Evolutionary conservation across 2,888 invertebrate species (phyloP), one percentile per base, ranked within the genome.

Genomic region (Brachylomia viminalis): DNA sequence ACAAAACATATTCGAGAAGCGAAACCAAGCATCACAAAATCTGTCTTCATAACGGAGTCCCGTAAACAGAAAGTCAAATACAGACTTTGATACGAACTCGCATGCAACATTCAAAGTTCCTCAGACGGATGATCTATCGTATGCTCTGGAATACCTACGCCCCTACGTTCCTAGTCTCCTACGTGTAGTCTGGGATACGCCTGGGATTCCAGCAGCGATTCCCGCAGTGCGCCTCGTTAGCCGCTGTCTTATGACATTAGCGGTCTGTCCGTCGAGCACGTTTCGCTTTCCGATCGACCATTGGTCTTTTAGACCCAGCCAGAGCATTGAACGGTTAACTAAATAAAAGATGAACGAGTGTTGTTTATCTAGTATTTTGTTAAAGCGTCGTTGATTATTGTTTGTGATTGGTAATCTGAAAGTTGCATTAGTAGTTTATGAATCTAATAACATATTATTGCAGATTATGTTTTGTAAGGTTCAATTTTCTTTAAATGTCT

Each of bases 241-340:
- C 84, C 87, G 82, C 91, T 91, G 94, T 92, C 94, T 94, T 94
- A 94, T 93, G 92, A 93, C 93, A 93, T 95, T 93, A 94, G 93
- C 90, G 93, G 91, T 91, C 90, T 89, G 90, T 85, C 82, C 77
- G 79, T 70, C 85, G 79, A 47, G 82, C 87, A 87, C 87, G 87
- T 87, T 81, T 81, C 85, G 71, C 73, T 77, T 86, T 87, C 79
- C 85, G 67, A 82, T 81, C 88, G 88, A 75, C 81, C 85, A 84
- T 64, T 76, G 87, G 86, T 82, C 88, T 82, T 80, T 79, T 66
- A 84, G 81, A 90, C 84, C 86, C 59, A 72, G 81, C 83, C 77
- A 73, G 80, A 77, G 83, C 77, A 83, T 85, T 83, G 76, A 68
- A 88, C 72, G 81, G 86, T 87, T 88, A 88, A 84, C 75, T 80